These are phyloP conservation scores for Saguinus midas DNA, from an alignment of 2,113 vertebrate species.

Conservation along the genomic window DNA sequence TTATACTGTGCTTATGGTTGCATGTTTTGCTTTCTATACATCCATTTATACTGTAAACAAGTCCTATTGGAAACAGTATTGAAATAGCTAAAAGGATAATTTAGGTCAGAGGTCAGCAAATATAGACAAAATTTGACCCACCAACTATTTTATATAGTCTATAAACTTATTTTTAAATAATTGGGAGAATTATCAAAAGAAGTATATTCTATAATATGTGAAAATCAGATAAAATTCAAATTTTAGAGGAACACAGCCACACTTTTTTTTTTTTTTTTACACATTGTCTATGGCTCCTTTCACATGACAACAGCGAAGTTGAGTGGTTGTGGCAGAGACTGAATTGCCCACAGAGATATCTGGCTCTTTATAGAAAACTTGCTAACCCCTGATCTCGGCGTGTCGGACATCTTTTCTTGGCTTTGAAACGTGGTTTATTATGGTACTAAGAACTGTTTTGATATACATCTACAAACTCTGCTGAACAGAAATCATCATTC, in stretches of 20 bases:
- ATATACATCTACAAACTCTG: neutral
- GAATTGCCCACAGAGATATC: neutral
- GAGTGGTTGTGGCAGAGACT: neutral
- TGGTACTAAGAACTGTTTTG: neutral
- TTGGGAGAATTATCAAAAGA: neutral
- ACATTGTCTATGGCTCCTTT: neutral
- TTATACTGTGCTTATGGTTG: neutral
- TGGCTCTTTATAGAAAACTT: neutral
- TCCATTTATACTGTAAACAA: neutral
- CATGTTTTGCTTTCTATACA: neutral
- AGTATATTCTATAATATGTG: neutral
- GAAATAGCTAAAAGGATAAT: neutral
- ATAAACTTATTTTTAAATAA: neutral
- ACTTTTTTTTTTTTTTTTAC: neutral
- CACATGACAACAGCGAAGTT: neutral
- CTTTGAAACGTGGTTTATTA: conserved; percentile 34
- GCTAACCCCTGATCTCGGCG: neutral
- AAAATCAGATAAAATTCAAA: neutral
- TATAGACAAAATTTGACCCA: neutral
- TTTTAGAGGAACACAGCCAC: neutral
- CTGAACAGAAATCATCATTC: neutral
- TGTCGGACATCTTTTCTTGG: neutral
- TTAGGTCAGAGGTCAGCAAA: neutral
- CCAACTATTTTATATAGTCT: neutral
- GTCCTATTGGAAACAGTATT: neutral